Base-by-base conservation (phyloP, 2,888 invertebrate genomes). In the Tiphia femorata region DNA sequence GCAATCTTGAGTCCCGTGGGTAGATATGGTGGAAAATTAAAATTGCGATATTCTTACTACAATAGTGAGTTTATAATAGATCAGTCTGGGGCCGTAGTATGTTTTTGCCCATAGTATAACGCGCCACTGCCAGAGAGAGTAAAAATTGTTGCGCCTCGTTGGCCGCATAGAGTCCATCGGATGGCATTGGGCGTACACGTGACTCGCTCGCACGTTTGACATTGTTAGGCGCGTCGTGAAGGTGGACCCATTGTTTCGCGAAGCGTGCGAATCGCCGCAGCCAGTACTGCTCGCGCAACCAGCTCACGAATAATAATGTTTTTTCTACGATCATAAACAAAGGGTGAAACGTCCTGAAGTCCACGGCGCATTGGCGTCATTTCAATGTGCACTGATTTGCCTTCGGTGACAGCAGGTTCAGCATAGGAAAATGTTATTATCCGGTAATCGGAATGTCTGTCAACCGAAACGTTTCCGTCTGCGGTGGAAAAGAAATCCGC, bases 211-310 rank as follows among this genome's bases (percentile, higher is more conserved):
- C 62, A 65, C 62, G 66, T 71, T 66, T 68, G 71, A 70, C 72
- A 63, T 70, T 50, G 68, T 66, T 53, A 63, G n/a, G n/a, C n/a
- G n/a, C n/a, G 33, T 33, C 4, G 33, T 14, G 14, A 33, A 14
- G 58, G 53, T 59, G 60, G 54, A 64, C 52, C 75, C 76, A 77
- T 77, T 77, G 77, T 77, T 76, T 65, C 49, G 42, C 43, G 50
- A n/a, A 64, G 59, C 75, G 70, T 76, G 75, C 68, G 73, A 76
- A 73, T 66, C 61, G 58, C 49, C 63, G 46, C 7, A 23, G 43
- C n/a, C n/a, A n/a, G n/a, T n/a, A n/a, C n/a, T n/a, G 50, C 16
- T 40, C 46, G 19, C 14, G 19, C 42, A 42, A 21, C 41, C 56
- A 29, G 27, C 56, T 51, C 63, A 30, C 61, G 71, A 63, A 70